Evolutionary conservation across 2,113 vertebrate genomes (phyloP), one percentile per base, ranked within the genome.

Genomic region (Saguinus midas): DNA sequence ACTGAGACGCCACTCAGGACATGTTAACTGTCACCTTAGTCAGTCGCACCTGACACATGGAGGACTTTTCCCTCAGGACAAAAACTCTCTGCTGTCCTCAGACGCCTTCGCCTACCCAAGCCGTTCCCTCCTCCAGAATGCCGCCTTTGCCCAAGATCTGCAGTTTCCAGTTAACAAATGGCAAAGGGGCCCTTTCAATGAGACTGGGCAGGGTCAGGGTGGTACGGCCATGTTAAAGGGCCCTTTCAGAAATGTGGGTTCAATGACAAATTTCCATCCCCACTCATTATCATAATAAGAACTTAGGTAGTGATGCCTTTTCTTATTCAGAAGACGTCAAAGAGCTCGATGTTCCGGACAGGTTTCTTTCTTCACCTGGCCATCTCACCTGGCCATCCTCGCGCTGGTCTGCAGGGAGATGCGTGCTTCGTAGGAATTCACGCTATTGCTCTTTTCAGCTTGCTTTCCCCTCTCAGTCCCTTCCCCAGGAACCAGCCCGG

Each of bases 71-170:
- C 80, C 91, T 37, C 16, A 10, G 66, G 73, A 21, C 27, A 1
- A 0, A 1, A 20, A 57, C 9, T n/a, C 37, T 21, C 3, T 21
- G 3, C 35, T 17, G 25, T 43, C 52, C 55, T 18, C 37, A 17
- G 11, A 16, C 3, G 5, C 32, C 8, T 37, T 14, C 13, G 0
- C 17, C 57, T 43, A 25, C 70, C 48, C 45, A 1, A 8, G 16
- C 35, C 0, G 1, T 37, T n/a, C 4, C n/a, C 68, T 1, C 1
- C 1, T 0, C 1, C 64, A 8, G 3, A 48, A 21, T 17, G 23
- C 12, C 68, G 16, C 52, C 3, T 1, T 21, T 61, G 2, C 20
- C 1, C 0, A 7, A 37, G 27, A 37, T 1, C 66, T 79, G 37
- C 32, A 21, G 52, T 75, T 18, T 35, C 37, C 17, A 10, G 2